These are phyloP conservation scores for Loris lydekkerianus DNA, from an alignment of 2,797 vertebrate species.

Conservation along the genomic window DNA sequence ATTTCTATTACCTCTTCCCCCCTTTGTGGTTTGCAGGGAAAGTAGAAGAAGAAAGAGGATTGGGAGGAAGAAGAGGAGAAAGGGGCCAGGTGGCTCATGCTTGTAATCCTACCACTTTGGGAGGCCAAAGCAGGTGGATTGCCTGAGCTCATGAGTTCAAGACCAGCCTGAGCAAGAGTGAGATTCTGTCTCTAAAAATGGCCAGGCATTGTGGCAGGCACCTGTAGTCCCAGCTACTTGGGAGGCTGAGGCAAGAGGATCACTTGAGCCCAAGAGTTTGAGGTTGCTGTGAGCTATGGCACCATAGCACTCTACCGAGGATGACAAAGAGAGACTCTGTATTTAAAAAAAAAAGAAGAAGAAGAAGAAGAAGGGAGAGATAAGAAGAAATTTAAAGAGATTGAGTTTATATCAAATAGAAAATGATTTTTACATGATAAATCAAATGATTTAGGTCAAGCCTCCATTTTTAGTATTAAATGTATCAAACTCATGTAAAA, in stretches of 20 bases:
- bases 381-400: constrained; percentile 47
- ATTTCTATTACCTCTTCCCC: constrained; percentile 30
- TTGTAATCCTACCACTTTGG: no score
- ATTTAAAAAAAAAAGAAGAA: neutral
- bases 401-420: constrained; percentile 58
- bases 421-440: constrained; percentile 51
- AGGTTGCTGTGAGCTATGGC: no score
- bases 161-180: no score
- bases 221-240: no score
- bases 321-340: no score
- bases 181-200: no score
- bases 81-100: neutral
- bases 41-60: neutral
- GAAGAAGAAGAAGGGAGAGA: neutral
- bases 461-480: constrained; percentile 57
- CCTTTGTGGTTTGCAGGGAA: constrained; percentile 50
- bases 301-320: no score
- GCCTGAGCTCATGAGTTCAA: no score
- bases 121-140: no score
- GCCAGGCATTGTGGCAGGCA: no score
- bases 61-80: neutral
- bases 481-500: constrained; percentile 51
- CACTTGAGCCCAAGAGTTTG: no score
- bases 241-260: no score
- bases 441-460: constrained; percentile 29